A percentile compares a stretch with the other conserved stretches of the same genome.
These are phyloP conservation scores for Pogonognathellus flavescens DNA, from an alignment of 1,140 invertebrate species.

Conservation along the genomic window DNA sequence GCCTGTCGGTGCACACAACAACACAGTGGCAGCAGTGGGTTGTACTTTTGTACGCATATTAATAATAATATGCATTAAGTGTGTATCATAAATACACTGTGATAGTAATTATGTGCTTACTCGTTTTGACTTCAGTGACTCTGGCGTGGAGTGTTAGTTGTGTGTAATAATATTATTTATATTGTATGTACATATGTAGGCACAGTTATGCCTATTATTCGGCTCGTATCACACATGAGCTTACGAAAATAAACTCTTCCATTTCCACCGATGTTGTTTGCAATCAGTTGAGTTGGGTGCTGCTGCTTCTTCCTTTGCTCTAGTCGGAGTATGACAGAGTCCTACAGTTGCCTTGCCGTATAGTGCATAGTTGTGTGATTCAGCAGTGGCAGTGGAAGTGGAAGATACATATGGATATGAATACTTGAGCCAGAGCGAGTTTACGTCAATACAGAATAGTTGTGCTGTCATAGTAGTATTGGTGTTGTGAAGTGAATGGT, in stretches of 20 bases:
- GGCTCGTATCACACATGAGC: constrained; percentile 1
- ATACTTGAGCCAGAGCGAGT: background rate
- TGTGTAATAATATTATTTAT: background rate
- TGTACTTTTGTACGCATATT: too few species aligned
- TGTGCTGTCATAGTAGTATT: constrained; percentile 19
- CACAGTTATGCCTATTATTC: too few species aligned
- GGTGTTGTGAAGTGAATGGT: constrained; percentile 2
- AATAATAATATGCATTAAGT: background rate
- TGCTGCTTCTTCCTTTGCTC: constrained; percentile 33
- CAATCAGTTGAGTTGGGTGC: constrained; percentile 44
- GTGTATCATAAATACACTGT: background rate
- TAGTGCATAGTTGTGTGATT: too few species aligned
- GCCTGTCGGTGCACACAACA: too few species aligned
- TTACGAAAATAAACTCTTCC: constrained; percentile 42
- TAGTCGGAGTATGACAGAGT: constrained; percentile 12
- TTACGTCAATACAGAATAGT: constrained; percentile 44
- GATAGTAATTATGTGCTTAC: background rate
- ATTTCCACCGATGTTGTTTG: constrained; percentile 18
- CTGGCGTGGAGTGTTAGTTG: background rate
- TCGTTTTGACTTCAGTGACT: background rate
- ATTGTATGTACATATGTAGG: too few species aligned
- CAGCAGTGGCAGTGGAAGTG: background rate
- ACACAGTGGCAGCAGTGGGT: too few species aligned
- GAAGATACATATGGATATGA: constrained; percentile 28
- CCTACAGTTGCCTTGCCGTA: constrained; percentile 1